Percentiles rank a stretch among this genome's conserved stretches.
Evolutionary conservation across 2,797 vertebrate species (phyloP).

Genomic region (Chrysocyon brachyurus): DNA sequence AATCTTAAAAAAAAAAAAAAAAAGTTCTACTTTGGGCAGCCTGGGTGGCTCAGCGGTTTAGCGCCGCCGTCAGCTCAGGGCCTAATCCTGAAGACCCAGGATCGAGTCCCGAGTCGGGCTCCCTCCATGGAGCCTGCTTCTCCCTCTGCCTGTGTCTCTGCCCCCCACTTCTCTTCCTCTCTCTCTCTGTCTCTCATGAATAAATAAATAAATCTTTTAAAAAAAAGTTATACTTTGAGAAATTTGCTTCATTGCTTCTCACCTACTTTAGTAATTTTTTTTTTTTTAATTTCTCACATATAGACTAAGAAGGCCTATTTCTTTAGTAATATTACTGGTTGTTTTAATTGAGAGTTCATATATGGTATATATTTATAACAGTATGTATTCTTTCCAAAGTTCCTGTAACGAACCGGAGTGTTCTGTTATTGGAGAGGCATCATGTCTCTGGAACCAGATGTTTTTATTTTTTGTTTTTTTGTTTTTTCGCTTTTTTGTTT

Average conservation of each 20-base stretch:
- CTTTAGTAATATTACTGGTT: not conserved
- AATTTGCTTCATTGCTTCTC: not conserved
- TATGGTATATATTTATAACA: not conserved
- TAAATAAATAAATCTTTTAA: too few species aligned
- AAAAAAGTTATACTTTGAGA: not conserved
- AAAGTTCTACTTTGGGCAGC: too few species aligned
- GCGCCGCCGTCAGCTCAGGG: too few species aligned
- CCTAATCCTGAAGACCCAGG: too few species aligned
- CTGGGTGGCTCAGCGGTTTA: too few species aligned
- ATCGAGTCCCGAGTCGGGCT: too few species aligned
- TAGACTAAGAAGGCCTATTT: not conserved
- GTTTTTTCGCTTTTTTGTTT: not conserved
- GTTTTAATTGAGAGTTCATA: not conserved
- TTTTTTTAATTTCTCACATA: not conserved
- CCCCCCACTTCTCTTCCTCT: too few species aligned
- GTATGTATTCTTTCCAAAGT: not conserved
- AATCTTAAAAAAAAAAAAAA: too few species aligned
- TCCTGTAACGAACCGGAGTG: not conserved
- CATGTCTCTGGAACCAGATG: not conserved
- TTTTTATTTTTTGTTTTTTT: not conserved
- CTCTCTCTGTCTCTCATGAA: too few species aligned
- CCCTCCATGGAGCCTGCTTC: too few species aligned
- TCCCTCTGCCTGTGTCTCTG: too few species aligned
- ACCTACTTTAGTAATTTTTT: not conserved
- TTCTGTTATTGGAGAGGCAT: not conserved